Evolutionary conservation across 1,140 invertebrate genomes (phyloP), one percentile per base, ranked within the genome.

Genomic region (Chrysomallon squamiferum): DNA sequence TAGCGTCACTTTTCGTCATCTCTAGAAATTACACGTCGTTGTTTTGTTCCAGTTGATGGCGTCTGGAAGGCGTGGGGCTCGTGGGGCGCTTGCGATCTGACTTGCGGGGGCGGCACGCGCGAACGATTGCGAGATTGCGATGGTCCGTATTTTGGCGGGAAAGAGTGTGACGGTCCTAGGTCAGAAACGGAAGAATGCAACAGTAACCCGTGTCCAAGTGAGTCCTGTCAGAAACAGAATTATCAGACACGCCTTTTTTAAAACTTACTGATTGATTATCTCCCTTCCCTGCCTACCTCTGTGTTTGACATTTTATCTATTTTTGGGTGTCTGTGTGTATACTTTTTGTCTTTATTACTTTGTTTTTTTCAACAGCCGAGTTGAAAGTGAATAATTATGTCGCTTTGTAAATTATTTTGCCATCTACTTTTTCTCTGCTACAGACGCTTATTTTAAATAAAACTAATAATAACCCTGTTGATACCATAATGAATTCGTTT

Each of bases 31-130:
- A n/a, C n/a, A n/a, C n/a, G n/a, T n/a, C 22, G 20, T 20, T 0
- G 41, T 27, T 6, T 50, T 15, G 50, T 72, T 68, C 18, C 65
- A 78, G 76, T 75, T 35, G 72, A 76, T 58, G 74, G 79, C 18
- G 66, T 71, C 20, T 79, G 73, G 73, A 43, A 56, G 13, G 20
- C 20, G 3, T 79, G 79, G 77, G 49, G 41, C 0, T 22, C 47
- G 7, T 80, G 73, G 75, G 47, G 35, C 5, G n/a, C 59, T 4
- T 79, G 76, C 62, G 69, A 66, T n/a, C 71, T 75, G 9, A 73
- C 76, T 7, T 81, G 79, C 70, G 79, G 77, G 2, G 74, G 68
- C 43, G 79, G 77, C 18, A 65, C 32, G 43, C 72, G 69, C 15
- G 59, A 38, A 20, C 60, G 79, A 20, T 58, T 62, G 6, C 54